Evolutionary conservation across 2,888 invertebrate genomes (phyloP), one percentile per base, ranked within the genome.

Genomic region (Agrilus mali): DNA sequence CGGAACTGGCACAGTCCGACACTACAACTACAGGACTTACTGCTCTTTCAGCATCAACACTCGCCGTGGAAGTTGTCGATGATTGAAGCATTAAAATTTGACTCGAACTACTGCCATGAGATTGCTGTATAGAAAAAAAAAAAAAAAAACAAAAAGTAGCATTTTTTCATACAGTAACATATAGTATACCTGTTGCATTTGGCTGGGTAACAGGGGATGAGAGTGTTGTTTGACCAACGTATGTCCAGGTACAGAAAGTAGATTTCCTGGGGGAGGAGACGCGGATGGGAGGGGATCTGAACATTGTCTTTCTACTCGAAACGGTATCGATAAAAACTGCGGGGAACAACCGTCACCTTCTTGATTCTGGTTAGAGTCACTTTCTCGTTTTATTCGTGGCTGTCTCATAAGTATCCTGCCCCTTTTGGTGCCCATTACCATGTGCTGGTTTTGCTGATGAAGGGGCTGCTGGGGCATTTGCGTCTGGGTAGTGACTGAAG

Each of bases 351-450:
- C 60, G 38, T 71, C 65, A 33, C 63, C 63, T 16, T 68, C 68
- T 2, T 67, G 63, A 34, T 65, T 57, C 41, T 69, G 69, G 46
- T 64, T 62, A 4, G 67, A 64, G 52, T 79, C 79, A 50, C 71
- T 71, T 51, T 80, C 80, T 40, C 77, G 72, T 59, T 81, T 82
- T 43, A 81, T 73, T 37, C 80, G 68, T 14, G 76, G 77, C 54
- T 82, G 82, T 34, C 82, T 70, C 63, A 78, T 79, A 37, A 82
- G 65, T 45, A 78, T 71, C 34, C 81, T 72, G 47, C 77, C 75
- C 44, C 79, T 68, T 63, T 78, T 79, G 12, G 72, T 71, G 36
- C 75, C 77, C 68, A 75, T 70, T 40, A 55, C 49, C 22, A 53
- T 13, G 44, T 50, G 50, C 22, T 49, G 51, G 14, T 59, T 53